A percentile compares a stretch with the other conserved stretches of the same genome.
Evolutionary conservation across 2,797 vertebrate species (phyloP).

Genomic region (Cheirogaleus major): DNA sequence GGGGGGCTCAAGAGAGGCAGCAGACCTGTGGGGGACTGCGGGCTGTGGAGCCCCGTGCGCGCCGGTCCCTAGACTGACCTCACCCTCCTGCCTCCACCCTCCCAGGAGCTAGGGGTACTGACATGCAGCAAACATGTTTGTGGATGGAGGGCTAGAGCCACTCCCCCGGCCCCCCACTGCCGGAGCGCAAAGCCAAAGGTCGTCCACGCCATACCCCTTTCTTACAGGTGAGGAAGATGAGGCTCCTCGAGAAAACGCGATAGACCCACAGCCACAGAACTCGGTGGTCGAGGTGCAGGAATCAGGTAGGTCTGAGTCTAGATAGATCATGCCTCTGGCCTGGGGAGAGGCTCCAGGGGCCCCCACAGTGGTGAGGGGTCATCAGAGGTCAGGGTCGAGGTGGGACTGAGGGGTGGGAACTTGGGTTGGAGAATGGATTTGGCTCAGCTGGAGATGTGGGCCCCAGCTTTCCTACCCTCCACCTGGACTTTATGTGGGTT

Average conservation of each 20-base stretch:
- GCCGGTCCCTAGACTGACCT: neutral
- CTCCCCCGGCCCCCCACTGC: neutral
- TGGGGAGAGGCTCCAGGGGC: neutral
- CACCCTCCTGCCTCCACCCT: neutral
- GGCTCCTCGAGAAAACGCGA: neutral
- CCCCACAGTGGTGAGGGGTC: neutral
- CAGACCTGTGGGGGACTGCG: neutral
- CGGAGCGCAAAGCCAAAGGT: neutral
- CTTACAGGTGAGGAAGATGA: conserved; percentile 32
- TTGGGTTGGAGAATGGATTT: neutral
- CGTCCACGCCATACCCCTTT: neutral
- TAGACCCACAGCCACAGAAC: neutral
- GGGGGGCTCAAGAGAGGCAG: neutral
- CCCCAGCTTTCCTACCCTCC: neutral
- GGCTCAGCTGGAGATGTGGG: neutral
- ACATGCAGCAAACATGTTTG: neutral
- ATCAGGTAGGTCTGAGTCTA: neutral
- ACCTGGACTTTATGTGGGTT: neutral
- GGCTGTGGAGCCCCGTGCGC: neutral
- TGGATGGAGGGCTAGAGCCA: neutral
- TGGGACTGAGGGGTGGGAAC: neutral
- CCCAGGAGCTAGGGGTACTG: neutral
- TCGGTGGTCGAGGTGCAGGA: neutral
- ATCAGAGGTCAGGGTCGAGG: neutral
- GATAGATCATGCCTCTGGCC: neutral